Evolutionary conservation across 2,888 invertebrate species (phyloP), one percentile per base, ranked within the genome.

Genomic region (Lithophane leautieri): DNA sequence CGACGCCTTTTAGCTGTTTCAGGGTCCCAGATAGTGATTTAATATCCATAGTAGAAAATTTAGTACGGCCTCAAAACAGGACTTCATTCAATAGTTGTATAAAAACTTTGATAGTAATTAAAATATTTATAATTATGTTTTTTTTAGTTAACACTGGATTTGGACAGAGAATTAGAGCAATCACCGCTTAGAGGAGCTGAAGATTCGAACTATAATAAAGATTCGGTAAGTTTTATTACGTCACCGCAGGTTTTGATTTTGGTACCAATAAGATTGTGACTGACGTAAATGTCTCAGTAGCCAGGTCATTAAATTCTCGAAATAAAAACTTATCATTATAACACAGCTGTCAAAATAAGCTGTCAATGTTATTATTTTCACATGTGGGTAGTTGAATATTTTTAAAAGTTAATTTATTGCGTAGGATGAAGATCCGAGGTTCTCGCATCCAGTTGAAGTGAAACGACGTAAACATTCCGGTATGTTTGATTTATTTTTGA

Each of bases 401-500:
- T 50, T 19, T 6, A 6, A 34, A 0, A 4, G 22, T 44, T 1
- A 62, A 66, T 75, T 68, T 44, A n/a, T 54, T 81, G 34, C 82
- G 63, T 79, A 93, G 93, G 91, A 91, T 16, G 92, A 92, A 78
- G 91, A 91, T 12, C 78, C 87, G 12, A 89, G 90, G 58, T 92
- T 94, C 66, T 93, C 94, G 0, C 88, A 90, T 44, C 91, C 94
- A 0, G 86, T 86, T 0, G 89, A 89, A 83, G 79, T 87, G 12
- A 86, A 78, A 28, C 83, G 89, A 7, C 82, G 88, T 16, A 91
- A 84, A 83, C 91, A 86, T 77, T 90, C 90, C 78, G 94, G 94
- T 94, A 89, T n/a, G 75, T 62, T 34, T 54, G 12, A 19, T 54
- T 44, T 42, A n/a, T 12, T 28, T 16, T 9, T 70, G 11, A n/a